These are phyloP conservation scores for Galeruca laticollis DNA, from an alignment of 2,888 invertebrate species.

Conservation along the genomic window DNA sequence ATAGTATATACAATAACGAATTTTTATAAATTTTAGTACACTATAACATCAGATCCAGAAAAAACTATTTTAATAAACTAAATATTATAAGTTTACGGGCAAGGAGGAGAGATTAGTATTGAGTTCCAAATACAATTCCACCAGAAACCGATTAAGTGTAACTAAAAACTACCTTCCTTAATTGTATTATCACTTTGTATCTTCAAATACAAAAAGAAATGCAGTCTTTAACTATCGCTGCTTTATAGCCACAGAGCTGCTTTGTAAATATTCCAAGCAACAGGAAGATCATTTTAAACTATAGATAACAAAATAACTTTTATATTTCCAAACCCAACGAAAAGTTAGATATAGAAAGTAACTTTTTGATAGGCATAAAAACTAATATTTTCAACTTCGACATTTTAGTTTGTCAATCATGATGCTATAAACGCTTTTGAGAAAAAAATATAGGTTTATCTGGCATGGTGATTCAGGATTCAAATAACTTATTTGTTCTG, in stretches of 20 bases:
- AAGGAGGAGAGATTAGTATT: neutral
- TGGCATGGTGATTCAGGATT: no score
- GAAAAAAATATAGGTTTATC: no score
- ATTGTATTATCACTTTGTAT: constrained; percentile 6
- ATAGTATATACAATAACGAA: neutral
- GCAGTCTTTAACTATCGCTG: constrained; percentile 5
- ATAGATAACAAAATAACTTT: no score
- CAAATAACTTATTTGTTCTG: no score
- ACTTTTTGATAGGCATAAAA: no score
- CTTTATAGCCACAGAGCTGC: constrained; percentile 12
- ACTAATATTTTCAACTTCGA: no score
- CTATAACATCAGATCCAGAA: neutral
- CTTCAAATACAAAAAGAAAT: neutral
- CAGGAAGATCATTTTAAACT: neutral
- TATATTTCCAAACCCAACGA: no score
- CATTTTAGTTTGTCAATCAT: no score
- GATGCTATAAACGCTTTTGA: no score
- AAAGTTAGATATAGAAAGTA: no score
- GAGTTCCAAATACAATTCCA: constrained; percentile 4
- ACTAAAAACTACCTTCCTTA: neutral
- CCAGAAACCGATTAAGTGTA: neutral
- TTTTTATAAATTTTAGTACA: neutral
- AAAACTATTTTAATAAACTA: constrained; percentile 7
- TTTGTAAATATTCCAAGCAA: constrained; percentile 9
- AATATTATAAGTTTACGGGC: neutral